phyloP scores from a whole-genome alignment of 1,140 invertebrate genomes.

The Drosophila guanche region DNA sequence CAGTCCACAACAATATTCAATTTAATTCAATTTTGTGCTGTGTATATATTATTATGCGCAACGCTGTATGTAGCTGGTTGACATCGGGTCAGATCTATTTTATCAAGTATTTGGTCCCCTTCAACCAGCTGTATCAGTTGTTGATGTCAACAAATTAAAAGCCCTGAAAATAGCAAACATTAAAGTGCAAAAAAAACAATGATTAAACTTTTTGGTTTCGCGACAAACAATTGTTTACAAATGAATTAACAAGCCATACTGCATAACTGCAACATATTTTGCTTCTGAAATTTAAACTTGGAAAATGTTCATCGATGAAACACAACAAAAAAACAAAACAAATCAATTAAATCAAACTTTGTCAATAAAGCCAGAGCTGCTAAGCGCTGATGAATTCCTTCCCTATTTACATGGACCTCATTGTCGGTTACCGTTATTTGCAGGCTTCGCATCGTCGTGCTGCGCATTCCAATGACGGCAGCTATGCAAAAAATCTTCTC shows the following conservation, averaged over 20 bases:
- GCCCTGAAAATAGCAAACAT: constrained; percentile 6
- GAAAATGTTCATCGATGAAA: background rate
- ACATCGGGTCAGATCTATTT: constrained; percentile 83
- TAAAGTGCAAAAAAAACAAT: constrained; percentile 5
- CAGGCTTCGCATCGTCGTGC: background rate
- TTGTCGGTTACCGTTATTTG: constrained; percentile 6
- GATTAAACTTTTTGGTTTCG: background rate
- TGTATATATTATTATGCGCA: constrained; percentile 43
- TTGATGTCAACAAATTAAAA: constrained; percentile 68
- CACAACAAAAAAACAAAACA: background rate
- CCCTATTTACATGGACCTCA: background rate
- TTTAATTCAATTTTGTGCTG: constrained; percentile 42
- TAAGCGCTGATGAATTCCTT: background rate
- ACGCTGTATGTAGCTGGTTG: constrained; percentile 83
- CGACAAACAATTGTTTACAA: constrained; percentile 8
- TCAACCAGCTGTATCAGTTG: constrained; percentile 83
- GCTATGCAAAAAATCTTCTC: constrained; percentile 20
- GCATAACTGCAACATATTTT: constrained; percentile 1
- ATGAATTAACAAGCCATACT: constrained; percentile 17
- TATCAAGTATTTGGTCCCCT: constrained; percentile 82
- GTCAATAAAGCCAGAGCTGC: background rate
- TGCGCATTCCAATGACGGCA: constrained; percentile 9
- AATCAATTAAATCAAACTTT: constrained; percentile 5
- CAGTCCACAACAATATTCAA: constrained; percentile 39
- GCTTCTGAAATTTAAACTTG: background rate